Percentiles rank a stretch among this genome's conserved stretches.
Conservation (phyloP, 2,113 vertebrate genomes). For the Paratilapia polleni region DNA sequence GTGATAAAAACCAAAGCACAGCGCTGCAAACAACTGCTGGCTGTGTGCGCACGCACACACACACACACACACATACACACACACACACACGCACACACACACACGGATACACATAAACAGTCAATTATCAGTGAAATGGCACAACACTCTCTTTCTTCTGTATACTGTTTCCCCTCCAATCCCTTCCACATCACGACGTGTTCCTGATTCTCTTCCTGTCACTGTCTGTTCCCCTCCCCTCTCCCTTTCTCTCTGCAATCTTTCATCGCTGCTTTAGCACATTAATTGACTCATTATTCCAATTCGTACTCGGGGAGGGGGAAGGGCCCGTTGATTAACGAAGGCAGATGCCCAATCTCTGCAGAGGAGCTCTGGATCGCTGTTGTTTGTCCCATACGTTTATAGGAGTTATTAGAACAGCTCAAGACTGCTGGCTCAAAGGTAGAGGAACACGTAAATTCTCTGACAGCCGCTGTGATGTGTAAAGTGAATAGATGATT, state of each 20-base stretch:
- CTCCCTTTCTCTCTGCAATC: slow-evolving; percentile 82
- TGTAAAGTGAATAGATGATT: background rate
- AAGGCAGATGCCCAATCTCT: slow-evolving; percentile 89
- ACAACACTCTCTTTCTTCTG: slow-evolving; percentile 19
- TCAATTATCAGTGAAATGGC: slow-evolving; percentile 43
- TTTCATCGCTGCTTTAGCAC: slow-evolving; percentile 91
- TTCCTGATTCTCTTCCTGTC: slow-evolving; percentile 19
- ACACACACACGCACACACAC: slow-evolving; percentile 3
- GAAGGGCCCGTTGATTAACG: slow-evolving; percentile 52
- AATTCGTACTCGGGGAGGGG: slow-evolving; percentile 84
- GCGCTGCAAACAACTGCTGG: slow-evolving; percentile 26
- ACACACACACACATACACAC: slow-evolving; percentile 2
- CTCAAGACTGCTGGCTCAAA: background rate
- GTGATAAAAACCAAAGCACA: slow-evolving; percentile 23
- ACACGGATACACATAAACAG: slow-evolving; percentile 21
- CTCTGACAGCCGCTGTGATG: background rate
- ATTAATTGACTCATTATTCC: slow-evolving; percentile 97
- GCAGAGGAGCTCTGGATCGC: slow-evolving; percentile 79
- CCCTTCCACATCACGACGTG: background rate
- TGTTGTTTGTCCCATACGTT: slow-evolving; percentile 82
- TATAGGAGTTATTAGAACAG: slow-evolving; percentile 84
- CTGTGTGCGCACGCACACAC: background rate
- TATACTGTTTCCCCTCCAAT: slow-evolving; percentile 25
- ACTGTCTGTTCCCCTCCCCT: slow-evolving; percentile 57
- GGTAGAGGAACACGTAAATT: background rate